Evolutionary conservation across 2,797 vertebrate species (phyloP).

Genomic region (Acestrorhynchus altus): DNA sequence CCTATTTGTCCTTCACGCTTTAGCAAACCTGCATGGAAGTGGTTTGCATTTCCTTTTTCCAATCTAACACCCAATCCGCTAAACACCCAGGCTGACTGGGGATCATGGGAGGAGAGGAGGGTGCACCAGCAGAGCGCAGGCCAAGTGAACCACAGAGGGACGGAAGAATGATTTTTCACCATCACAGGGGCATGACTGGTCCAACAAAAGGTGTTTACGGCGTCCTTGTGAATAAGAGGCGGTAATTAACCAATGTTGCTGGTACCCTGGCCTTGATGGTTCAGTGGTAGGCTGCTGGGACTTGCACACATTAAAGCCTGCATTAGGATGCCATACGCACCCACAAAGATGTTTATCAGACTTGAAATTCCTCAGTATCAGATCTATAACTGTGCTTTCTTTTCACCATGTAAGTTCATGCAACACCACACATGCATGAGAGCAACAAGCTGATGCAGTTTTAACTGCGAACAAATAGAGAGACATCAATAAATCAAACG

Average conservation of each 20-base stretch:
- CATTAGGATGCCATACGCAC: conserved; percentile 68
- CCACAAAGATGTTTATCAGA: conserved; percentile 72
- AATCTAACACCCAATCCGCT: conserved; percentile 56
- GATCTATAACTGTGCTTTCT: conserved; percentile 19
- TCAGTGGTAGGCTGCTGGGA: conserved; percentile 72
- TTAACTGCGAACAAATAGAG: conserved; percentile 32
- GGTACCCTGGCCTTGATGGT: conserved; percentile 79
- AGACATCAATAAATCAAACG: conserved; percentile 22
- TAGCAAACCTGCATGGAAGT: conserved; percentile 70
- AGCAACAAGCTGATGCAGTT: conserved; percentile 22
- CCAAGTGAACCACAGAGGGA: conserved; percentile 63
- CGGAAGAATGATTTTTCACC: conserved; percentile 70
- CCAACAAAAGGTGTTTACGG: conserved; percentile 68
- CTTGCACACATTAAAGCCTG: conserved; percentile 73
- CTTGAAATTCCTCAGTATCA: conserved; percentile 57
- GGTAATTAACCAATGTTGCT: conserved; percentile 76
- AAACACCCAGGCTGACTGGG: conserved; percentile 55
- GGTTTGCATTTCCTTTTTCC: conserved; percentile 53
- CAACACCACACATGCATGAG: not conserved
- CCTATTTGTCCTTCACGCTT: conserved; percentile 68
- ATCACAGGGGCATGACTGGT: conserved; percentile 67
- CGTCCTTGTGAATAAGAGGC: conserved; percentile 71
- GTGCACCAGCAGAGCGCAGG: conserved; percentile 62
- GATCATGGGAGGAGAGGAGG: conserved; percentile 48
- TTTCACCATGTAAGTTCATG: conserved; percentile 39